Evolutionary conservation across 2,888 invertebrate species (phyloP), one percentile per base, ranked within the genome.

Genomic region (Yponomeuta plumbellus): DNA sequence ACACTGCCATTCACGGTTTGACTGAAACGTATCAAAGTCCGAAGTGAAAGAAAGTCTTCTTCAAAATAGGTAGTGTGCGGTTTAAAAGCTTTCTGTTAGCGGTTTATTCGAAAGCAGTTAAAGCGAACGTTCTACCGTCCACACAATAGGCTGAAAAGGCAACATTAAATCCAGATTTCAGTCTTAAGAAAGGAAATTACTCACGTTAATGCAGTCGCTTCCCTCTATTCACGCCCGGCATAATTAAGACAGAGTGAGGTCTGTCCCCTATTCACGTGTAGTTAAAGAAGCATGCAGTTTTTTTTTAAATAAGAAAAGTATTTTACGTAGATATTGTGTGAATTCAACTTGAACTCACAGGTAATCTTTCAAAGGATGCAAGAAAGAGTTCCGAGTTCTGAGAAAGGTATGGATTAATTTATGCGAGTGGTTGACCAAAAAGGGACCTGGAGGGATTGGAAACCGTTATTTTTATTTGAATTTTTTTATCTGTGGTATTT

Each of bases 101-200:
- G 80, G 83, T 79, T 81, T 82, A 83, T 81, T 83, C 22, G 82
- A 84, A 84, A 83, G 84, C 84, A 77, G 75, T 80, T 79, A 76
- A 77, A 83, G 77, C 79, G 79, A 75, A 78, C 79, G 71, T 75
- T 69, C 59, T 23, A 23, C 13, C 59, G 73, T 69, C 72, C 73
- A 72, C 75, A 87, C 86, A 86, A 87, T 86, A 76, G 81, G 73
- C 76, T 84, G 79, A 81, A 80, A 81, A 83, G 81, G 83, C 77
- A 83, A 80, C 83, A 84, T 85, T 84, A 85, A 80, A 79, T 78
- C 76, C 80, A 83, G 81, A 84, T 83, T 84, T 80, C 75, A 81
- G 81, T 76, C 79, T 79, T 81, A 83, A 84, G 83, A 79, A 81
- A 83, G 76, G 81, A 80, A 81, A 83, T 84, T 81, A 80, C 81